Evolutionary conservation across 2,797 vertebrate species (phyloP), one percentile per base, ranked within the genome.

Genomic region (Leucoraja ocellata): DNA sequence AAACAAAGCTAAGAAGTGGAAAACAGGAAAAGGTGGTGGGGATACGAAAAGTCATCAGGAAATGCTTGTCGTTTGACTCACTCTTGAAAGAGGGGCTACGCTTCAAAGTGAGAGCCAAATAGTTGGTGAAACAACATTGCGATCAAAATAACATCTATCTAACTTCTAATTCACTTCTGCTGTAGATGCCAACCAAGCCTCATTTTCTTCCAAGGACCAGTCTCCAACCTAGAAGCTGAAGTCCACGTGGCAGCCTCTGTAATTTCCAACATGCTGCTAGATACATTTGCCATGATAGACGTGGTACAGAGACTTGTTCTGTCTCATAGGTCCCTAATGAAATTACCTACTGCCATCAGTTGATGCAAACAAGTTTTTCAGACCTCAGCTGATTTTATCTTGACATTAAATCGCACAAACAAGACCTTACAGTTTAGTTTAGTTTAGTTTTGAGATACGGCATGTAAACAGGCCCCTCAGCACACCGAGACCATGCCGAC

Each of bases 301-400:
- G 71, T 74, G 23, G 68, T 39, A 36, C 39, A 39, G 90, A 13
- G 21, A 4, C 71, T 73, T 73, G 23, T 36, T 76, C 90, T 54
- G 71, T 39, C 71, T 92, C 11, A 28, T 71, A 74, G 68, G 13
- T 92, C 76, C 25, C 86, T 93, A 63, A 61, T 77, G 81, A 94
- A 95, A 94, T 94, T 83, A 94, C 94, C 93, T 94, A 91, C 94
- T 95, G 95, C 94, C 95, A 94, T 94, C 94, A 58, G 91, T 96
- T 80, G 94, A 95, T 94, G 28, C 93, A 78, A 93, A n/a, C 54
- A 6, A 32, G 94, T 94, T 95, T 68, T 95, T 95, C 94, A 95
- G 93, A 86, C 46, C 32, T 74, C 23, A 14, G 5, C 61, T 61
- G 83, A 63, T 84, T 84, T 61, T 14, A 28, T 61, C n/a, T 63